A percentile compares a stretch with the other conserved stretches of the same genome.
phyloP scores from a whole-genome alignment of 2,888 invertebrate species.

The Idaea aversata region DNA sequence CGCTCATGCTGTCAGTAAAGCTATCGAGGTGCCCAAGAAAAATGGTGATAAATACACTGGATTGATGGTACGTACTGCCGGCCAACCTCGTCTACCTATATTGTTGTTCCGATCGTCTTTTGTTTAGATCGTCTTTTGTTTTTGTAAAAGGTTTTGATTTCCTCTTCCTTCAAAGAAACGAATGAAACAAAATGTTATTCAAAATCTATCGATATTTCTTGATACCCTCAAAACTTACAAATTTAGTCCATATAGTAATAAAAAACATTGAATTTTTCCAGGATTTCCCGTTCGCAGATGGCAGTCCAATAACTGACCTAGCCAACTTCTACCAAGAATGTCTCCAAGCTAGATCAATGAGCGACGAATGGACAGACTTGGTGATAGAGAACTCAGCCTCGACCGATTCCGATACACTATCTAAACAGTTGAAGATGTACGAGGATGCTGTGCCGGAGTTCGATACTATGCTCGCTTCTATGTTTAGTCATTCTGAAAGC shows the following conservation, averaged over 20 bases:
- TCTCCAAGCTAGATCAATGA: constrained; percentile 81
- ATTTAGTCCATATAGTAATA: neutral
- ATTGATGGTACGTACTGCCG: constrained; percentile 55
- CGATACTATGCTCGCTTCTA: constrained; percentile 86
- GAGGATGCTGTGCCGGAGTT: constrained; percentile 88
- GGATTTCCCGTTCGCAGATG: constrained; percentile 90
- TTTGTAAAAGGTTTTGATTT: no score
- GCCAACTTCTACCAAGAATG: constrained; percentile 90
- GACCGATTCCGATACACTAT: constrained; percentile 78
- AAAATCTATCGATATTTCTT: no score
- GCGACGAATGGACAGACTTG: constrained; percentile 55
- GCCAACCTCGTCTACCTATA: no score
- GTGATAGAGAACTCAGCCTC: constrained; percentile 39
- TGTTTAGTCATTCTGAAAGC: constrained; percentile 77
- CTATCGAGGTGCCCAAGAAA: constrained; percentile 62
- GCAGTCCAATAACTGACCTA: constrained; percentile 86
- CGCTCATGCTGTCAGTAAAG: constrained; percentile 48
- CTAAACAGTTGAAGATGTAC: constrained; percentile 85
- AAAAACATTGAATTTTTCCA: constrained; percentile 47
- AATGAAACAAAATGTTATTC: no score
- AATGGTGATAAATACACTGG: constrained; percentile 53
- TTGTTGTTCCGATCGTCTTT: no score
- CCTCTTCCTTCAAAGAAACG: no score
- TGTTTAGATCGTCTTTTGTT: no score
- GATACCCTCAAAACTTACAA: no score